phyloP scores from a whole-genome alignment of 2,888 invertebrate genomes.

The Oxycera nigricornis region DNA sequence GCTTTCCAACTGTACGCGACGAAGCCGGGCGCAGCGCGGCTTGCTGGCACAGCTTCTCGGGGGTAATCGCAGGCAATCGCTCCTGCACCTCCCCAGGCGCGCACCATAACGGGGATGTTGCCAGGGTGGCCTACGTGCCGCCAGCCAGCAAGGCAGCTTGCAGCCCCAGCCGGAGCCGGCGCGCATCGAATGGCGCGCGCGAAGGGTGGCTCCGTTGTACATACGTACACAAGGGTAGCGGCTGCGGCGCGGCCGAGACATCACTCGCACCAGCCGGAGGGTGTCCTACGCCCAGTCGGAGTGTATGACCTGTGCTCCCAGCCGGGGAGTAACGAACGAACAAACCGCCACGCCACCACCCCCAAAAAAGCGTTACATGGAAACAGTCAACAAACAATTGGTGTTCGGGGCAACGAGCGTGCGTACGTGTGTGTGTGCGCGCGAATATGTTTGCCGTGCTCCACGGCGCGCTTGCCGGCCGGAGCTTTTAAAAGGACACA shows the following conservation, averaged over 20 bases:
- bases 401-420: no score
- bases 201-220: no score
- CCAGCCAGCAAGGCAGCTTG: background rate
- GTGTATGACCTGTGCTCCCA: background rate
- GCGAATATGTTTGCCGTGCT: no score
- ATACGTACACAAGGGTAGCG: background rate
- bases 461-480: no score
- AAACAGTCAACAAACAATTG: background rate
- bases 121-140: background rate
- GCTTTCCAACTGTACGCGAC: conserved; percentile 15
- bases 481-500: no score
- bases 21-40: conserved; percentile 1
- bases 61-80: background rate
- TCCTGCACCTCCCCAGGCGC: background rate
- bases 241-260: background rate
- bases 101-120: background rate
- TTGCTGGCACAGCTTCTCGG: background rate
- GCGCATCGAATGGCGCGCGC: background rate
- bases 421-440: no score
- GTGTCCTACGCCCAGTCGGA: background rate
- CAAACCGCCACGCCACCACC: background rate
- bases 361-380: background rate
- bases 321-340: background rate
- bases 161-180: background rate
- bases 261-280: background rate